These are phyloP conservation scores for Diarsia mendica DNA, from an alignment of 2,888 invertebrate genomes.

Conservation along the genomic window DNA sequence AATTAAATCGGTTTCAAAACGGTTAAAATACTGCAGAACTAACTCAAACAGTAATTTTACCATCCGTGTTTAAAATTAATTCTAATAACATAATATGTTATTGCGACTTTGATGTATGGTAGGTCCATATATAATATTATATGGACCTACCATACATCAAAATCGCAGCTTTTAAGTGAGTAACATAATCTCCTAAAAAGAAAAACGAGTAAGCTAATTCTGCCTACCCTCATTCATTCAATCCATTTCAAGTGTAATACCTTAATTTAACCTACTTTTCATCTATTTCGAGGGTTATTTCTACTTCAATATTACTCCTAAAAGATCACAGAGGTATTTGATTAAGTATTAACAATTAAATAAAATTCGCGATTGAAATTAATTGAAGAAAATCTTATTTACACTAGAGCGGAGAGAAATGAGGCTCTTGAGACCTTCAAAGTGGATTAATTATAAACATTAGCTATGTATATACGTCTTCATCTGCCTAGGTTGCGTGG, in stretches of 20 bases:
- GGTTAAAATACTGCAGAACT: not conserved
- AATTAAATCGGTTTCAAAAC: not conserved
- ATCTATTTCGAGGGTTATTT: conserved; percentile 24
- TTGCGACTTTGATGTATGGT: too few relatives aligned
- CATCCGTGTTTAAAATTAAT: not conserved
- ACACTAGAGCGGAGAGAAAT: conserved; percentile 3
- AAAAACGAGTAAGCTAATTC: conserved; percentile 2
- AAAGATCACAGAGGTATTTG: conserved; percentile 46
- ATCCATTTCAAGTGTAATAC: conserved; percentile 7
- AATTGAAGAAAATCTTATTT: conserved; percentile 45
- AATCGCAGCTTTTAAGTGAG: not conserved
- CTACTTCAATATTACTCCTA: conserved; percentile 28
- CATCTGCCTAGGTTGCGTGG: not conserved
- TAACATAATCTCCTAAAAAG: not conserved
- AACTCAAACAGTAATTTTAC: too few relatives aligned
- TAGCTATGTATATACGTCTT: not conserved
- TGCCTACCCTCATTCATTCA: conserved; percentile 11
- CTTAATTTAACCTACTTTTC: conserved; percentile 22
- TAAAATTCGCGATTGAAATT: conserved; percentile 33
- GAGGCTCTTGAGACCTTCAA: not conserved
- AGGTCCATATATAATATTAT: too few relatives aligned
- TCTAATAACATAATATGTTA: too few relatives aligned
- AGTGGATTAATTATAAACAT: conserved; percentile 39
- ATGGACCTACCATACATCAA: not conserved
- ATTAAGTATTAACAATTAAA: conserved; percentile 48